Evolutionary conservation across 2,113 vertebrate genomes (phyloP), one percentile per base, ranked within the genome.

Genomic region (Dicaeum eximium): DNA sequence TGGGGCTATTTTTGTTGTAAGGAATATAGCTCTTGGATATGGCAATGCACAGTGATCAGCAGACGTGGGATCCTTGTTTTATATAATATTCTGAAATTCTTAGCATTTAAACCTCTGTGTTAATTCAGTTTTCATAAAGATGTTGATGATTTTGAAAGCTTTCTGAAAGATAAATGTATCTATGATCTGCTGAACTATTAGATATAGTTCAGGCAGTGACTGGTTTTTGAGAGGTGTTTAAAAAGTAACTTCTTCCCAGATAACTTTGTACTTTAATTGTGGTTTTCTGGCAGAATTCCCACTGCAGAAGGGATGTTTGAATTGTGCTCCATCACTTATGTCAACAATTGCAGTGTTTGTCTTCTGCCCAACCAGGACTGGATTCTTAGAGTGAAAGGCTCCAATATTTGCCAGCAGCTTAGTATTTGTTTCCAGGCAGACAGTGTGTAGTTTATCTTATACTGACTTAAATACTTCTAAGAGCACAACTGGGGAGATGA

Each of bases 161-260:
- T 77, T 87, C 37, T 84, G 48, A 24, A 86, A 69, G 48, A 56
- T 47, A 65, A 51, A 65, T 47, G 7, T 37, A 14, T 54, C 28
- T 47, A 4, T 37, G 35, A 35, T 60, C 27, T 69, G 37, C 42
- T 78, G 70, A 92, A 16, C 56, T 77, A 18, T 47, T 44, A n/a
- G 28, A 24, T 45, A 5, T 0, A 56, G 30, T n/a, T 12, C 3
- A 1, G 35, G 35, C 64, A 31, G 54, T 57, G 65, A 15, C 37
- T 48, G 64, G 17, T 42, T 64, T 51, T 56, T 65, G 19, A 81
- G 42, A 75, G 48, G 19, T 48, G 17, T 71, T 93, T 12, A 66
- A 38, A 45, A 84, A 90, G 33, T 77, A 64, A 47, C 23, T 66
- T 74, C 21, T 74, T 51, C 47, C 20, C 9, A 40, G 38, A 33